Base-by-base conservation (phyloP, 2,113 vertebrate genomes). In the Lota lota region DNA sequence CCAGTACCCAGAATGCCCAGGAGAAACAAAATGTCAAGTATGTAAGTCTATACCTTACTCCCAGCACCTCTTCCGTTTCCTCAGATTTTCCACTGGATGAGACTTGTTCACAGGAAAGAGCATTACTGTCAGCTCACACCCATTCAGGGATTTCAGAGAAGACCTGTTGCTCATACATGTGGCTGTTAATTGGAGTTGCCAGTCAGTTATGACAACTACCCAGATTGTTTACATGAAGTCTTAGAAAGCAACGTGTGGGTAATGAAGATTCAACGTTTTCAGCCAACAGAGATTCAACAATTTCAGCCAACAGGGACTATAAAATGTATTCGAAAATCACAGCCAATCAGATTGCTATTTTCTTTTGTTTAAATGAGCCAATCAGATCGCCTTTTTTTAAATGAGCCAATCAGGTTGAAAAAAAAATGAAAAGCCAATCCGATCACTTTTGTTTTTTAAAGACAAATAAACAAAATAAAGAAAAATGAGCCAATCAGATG, bases 81-180 rank as follows among this genome's bases (percentile, higher is more conserved):
- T 66, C 19, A 56, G 67, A 60, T 66, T 75, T 62, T 72, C 63
- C 64, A 66, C 63, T 66, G 64, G 54, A 19, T 65, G 62, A 57
- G 54, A 57, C 17, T 18, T 57, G 54, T 57, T 57, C 17, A 10
- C 17, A 57, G 54, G 54, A 10, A 67, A 73, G 65, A 63, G 5
- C 16, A 63, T 58, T 17, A 67, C 21, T 62, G 60, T 57, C 58
- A 60, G n/a, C 33, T 75, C 21, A 47, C 51, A 75, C 12, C 66
- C 17, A 0, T 75, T 54, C 14, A 53, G 19, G 64, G 64, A 6
- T 63, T 76, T 67, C 64, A 75, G 63, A 70, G 63, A 70, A 71
- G 64, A 63, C 68, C 61, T 76, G 15, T 71, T 58, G 69, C 64
- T 36, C 68, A 71, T 33, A 64, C 64, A 53, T 64, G 60, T 71